phyloP scores from a whole-genome alignment of 2,113 vertebrate genomes.

The Saguinus imperator region DNA sequence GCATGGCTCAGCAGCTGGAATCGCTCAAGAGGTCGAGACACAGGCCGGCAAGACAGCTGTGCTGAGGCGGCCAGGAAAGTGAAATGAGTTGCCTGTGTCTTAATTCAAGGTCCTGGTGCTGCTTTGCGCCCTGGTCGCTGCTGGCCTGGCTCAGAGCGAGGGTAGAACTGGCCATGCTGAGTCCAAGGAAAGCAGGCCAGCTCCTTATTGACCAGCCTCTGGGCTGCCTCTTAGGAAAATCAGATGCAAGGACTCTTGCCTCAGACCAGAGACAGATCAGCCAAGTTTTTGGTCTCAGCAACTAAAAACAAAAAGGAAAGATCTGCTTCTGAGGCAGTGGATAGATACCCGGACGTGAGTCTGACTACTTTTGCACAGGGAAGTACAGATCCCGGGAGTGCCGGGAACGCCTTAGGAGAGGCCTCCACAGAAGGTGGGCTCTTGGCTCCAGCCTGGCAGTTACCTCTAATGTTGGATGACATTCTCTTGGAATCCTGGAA shows the following conservation, averaged over 20 bases:
- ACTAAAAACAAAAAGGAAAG: not conserved
- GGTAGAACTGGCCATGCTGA: not conserved
- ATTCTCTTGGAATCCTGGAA: slow-evolving; percentile 47
- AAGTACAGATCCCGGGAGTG: not conserved
- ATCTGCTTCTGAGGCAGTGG: not conserved
- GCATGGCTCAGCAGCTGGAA: slow-evolving; percentile 32
- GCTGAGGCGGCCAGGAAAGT: slow-evolving; percentile 62
- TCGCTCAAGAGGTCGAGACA: slow-evolving; percentile 38
- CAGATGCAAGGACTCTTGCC: not conserved
- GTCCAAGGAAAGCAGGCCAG: slow-evolving; percentile 53
- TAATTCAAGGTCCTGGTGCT: slow-evolving; percentile 35
- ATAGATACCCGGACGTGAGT: not conserved
- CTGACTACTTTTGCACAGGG: not conserved
- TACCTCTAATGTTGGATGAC: not conserved
- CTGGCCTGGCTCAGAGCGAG: not conserved
- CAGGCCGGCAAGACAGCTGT: slow-evolving; percentile 56
- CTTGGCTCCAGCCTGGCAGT: not conserved
- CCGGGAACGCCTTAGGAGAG: not conserved
- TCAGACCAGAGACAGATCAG: not conserved
- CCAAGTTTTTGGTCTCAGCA: not conserved
- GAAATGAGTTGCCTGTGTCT: slow-evolving; percentile 56
- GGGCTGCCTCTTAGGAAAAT: slow-evolving; percentile 65
- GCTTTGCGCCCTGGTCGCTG: not conserved
- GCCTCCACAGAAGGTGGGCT: not conserved
- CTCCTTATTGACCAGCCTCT: slow-evolving; percentile 35